Evolutionary conservation across 2,888 invertebrate genomes (phyloP).

Genomic region (Girardia tigrina): DNA sequence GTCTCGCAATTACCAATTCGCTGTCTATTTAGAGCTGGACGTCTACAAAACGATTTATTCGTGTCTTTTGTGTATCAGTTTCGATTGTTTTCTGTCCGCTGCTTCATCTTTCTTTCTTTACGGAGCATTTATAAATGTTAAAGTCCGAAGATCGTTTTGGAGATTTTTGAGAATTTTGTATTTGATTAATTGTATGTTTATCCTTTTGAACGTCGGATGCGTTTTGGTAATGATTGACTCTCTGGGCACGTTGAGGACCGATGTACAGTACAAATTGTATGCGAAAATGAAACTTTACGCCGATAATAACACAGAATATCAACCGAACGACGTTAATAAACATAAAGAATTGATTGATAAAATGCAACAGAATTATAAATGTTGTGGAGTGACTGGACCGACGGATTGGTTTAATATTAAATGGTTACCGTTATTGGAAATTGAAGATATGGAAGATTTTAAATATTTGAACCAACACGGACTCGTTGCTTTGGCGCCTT

Average conservation of each 20-base stretch:
- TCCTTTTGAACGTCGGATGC: not conserved
- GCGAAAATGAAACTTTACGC: not conserved
- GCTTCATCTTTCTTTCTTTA: not conserved
- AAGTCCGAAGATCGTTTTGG: not conserved
- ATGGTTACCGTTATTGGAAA: not conserved
- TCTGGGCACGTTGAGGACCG: not conserved
- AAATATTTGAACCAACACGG: not conserved
- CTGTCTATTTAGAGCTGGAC: not conserved
- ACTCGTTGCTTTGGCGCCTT: not conserved
- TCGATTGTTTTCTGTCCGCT: not conserved
- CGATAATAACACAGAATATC: not conserved
- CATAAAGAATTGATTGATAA: not conserved
- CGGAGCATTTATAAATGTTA: not conserved
- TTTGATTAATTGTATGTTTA: not conserved
- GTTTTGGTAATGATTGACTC: not conserved
- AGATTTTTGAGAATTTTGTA: not conserved
- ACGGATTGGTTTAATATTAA: not conserved
- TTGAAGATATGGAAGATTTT: not conserved
- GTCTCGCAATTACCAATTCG: not conserved
- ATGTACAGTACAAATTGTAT: not conserved
- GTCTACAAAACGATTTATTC: not conserved
- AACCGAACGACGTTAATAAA: not conserved
- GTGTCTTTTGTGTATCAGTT: not conserved
- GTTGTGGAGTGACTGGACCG: conserved; percentile 1
- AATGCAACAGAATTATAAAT: not conserved